Conservation (phyloP, 1,140 invertebrate species). For the Drosophila mayri region DNA sequence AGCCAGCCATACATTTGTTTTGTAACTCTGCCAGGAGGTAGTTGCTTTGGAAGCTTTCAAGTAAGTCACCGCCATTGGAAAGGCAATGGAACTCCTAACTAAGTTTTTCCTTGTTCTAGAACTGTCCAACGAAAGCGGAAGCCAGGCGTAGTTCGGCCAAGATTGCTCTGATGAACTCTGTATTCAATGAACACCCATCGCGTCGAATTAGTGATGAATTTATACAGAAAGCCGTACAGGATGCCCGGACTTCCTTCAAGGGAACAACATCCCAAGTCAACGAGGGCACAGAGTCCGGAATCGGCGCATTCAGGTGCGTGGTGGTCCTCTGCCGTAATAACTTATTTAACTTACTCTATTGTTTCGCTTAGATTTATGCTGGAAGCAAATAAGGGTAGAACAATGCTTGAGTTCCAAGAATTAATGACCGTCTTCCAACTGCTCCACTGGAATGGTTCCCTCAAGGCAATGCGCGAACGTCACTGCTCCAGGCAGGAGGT, state of each 20-base stretch:
- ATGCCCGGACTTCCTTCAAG: slow-evolving; percentile 91
- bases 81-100: neutral
- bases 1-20: slow-evolving; percentile 97
- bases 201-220: slow-evolving; percentile 97
- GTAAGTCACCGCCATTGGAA: slow-evolving; percentile 84
- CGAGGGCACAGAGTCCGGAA: slow-evolving; percentile 93
- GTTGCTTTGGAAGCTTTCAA: slow-evolving; percentile 98
- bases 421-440: slow-evolving; percentile 98
- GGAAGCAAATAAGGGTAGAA: slow-evolving; percentile 95
- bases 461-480: slow-evolving; percentile 95
- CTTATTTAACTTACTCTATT: neutral
- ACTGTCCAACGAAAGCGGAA: slow-evolving; percentile 97
- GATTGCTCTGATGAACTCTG: slow-evolving; percentile 98
- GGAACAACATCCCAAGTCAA: slow-evolving; percentile 87
- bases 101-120: slow-evolving; percentile 85
- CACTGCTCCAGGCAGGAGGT: slow-evolving; percentile 98
- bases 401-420: slow-evolving; percentile 98
- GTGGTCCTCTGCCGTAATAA: neutral
- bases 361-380: slow-evolving; percentile 91
- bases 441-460: slow-evolving; percentile 97
- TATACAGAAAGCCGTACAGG: slow-evolving; percentile 95
- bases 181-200: slow-evolving; percentile 98
- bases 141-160: slow-evolving; percentile 96
- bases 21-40: slow-evolving; percentile 96
- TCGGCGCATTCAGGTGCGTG: slow-evolving; percentile 93